A percentile compares a stretch with the other conserved stretches of the same genome.
These are phyloP conservation scores for Apis laboriosa DNA, from an alignment of 1,140 invertebrate species.

Conservation along the genomic window DNA sequence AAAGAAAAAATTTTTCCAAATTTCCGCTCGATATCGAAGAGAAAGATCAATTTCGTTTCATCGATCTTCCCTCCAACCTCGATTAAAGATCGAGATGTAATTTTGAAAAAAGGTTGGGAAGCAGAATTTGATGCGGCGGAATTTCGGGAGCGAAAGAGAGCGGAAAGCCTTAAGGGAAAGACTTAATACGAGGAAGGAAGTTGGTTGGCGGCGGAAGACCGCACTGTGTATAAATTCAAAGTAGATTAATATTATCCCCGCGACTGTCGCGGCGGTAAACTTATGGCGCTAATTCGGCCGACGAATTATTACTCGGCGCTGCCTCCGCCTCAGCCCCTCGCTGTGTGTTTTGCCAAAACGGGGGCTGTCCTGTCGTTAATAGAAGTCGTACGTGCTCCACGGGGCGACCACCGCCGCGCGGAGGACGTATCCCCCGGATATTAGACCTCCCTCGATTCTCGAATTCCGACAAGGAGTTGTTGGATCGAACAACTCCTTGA, in stretches of 20 bases:
- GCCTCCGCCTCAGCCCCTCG: slow-evolving; percentile 52
- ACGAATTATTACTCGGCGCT: slow-evolving; percentile 76
- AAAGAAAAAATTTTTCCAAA: no score
- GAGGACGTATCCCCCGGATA: slow-evolving; percentile 44
- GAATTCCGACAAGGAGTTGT: background rate
- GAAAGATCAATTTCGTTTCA: background rate
- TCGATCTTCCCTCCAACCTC: no score
- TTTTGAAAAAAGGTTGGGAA: background rate
- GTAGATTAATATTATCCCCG: slow-evolving; percentile 80
- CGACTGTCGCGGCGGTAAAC: slow-evolving; percentile 75
- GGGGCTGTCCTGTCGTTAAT: slow-evolving; percentile 60
- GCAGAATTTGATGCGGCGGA: background rate
- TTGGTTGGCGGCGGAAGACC: slow-evolving; percentile 57
- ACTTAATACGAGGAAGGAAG: slow-evolving; percentile 55
- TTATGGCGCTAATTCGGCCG: slow-evolving; percentile 79
- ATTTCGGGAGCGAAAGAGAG: background rate
- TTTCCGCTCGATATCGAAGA: background rate
- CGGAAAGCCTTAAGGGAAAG: slow-evolving; percentile 27
- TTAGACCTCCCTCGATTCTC: slow-evolving; percentile 4
- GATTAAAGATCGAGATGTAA: no score
- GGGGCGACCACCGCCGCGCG: slow-evolving; percentile 21
- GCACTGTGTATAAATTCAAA: slow-evolving; percentile 75
- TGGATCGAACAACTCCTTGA: no score
- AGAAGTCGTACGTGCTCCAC: slow-evolving; percentile 64
- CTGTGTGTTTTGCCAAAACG: slow-evolving; percentile 61